A percentile compares a stretch with the other conserved stretches of the same genome.
phyloP scores from a whole-genome alignment of 2,797 vertebrate genomes.

The Novumbra hubbsi region DNA sequence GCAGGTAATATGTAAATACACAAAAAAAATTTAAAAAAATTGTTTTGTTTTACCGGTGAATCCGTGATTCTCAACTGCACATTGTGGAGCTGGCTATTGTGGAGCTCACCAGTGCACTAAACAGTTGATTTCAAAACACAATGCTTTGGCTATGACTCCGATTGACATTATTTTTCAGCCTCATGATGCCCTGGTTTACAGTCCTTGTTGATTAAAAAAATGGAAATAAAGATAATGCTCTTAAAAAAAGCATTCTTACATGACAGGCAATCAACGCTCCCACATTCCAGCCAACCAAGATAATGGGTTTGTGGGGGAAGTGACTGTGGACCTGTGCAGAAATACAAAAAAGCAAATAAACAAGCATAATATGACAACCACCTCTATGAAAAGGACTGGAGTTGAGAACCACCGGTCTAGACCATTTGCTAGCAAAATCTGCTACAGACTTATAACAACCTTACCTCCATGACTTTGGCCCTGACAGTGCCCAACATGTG shows the following conservation, averaged over 20 bases:
- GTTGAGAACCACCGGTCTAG: background rate
- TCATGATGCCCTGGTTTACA: too few species aligned
- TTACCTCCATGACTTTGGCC: constrained; percentile 93
- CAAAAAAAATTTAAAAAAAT: too few species aligned
- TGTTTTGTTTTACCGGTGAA: too few species aligned
- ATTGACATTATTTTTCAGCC: background rate
- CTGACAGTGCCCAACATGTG: constrained; percentile 91
- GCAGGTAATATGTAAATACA: too few species aligned
- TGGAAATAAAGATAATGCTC: too few species aligned
- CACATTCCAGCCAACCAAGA: constrained; percentile 95
- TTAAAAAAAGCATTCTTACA: constrained; percentile 69
- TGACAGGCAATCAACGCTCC: constrained; percentile 98
- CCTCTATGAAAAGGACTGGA: too few species aligned
- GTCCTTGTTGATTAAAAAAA: too few species aligned
- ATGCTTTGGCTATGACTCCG: too few species aligned
- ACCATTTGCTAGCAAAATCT: background rate
- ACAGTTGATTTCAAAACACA: too few species aligned
- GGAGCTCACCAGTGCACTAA: too few species aligned
- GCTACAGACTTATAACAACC: background rate
- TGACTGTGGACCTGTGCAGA: constrained; percentile 87
- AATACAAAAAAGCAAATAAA: constrained; percentile 8
- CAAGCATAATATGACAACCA: background rate
- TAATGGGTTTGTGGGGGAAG: constrained; percentile 93
- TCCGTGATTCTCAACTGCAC: too few species aligned
- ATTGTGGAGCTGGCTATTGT: too few species aligned